Evolutionary conservation across 2,113 vertebrate genomes (phyloP).

Genomic region (Meles meles): DNA sequence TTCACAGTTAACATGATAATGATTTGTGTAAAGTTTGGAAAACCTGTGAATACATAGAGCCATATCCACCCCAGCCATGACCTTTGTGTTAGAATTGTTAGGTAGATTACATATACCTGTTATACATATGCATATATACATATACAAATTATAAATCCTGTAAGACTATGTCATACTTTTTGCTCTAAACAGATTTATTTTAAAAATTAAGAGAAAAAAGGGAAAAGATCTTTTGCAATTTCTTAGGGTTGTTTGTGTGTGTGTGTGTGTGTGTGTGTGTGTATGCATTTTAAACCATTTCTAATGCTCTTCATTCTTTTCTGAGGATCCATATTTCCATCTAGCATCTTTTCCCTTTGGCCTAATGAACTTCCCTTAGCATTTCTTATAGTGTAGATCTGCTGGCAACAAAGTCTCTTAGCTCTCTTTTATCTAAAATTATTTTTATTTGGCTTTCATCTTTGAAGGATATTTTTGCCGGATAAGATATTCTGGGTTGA

Average conservation of each 20-base stretch:
- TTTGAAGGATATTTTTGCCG: constrained; percentile 9
- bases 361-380: background rate
- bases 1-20: background rate
- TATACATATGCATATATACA: too few relatives aligned
- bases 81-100: background rate
- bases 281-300: background rate
- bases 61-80: background rate
- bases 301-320: background rate
- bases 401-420: background rate
- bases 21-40: background rate
- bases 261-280: background rate
- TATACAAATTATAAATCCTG: background rate
- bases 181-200: background rate
- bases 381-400: background rate
- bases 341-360: background rate
- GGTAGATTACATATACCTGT: background rate
- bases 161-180: background rate
- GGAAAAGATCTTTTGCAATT: background rate
- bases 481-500: background rate
- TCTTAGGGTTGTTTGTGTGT: background rate
- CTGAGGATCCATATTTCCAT: background rate
- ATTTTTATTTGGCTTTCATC: background rate
- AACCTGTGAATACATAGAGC: background rate
- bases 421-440: background rate
- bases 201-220: background rate